These are phyloP conservation scores for Zoanthus sansibaricus DNA, from an alignment of 92 coral and sea anemone genomes.

Conservation along the genomic window DNA sequence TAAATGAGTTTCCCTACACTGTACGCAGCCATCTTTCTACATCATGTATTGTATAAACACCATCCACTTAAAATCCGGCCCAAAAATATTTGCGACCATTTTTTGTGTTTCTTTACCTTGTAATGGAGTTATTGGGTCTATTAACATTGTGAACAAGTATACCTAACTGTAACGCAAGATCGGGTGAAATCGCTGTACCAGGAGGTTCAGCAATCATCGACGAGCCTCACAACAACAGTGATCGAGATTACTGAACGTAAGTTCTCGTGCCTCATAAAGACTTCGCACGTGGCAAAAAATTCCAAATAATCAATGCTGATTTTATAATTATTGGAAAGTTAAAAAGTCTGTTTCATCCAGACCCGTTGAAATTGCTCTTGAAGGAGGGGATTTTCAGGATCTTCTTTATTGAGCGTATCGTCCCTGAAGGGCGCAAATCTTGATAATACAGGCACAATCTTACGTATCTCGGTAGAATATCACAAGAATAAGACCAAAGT, in stretches of 20 bases:
- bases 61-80: neutral
- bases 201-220: neutral
- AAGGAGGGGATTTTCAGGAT: slow-evolving; percentile 2
- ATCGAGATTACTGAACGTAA: slow-evolving; percentile 7
- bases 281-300: neutral
- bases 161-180: slow-evolving; percentile 1
- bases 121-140: neutral
- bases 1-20: neutral
- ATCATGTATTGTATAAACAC: neutral
- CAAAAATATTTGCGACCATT: neutral
- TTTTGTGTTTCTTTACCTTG: neutral
- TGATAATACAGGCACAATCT: neutral
- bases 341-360: neutral
- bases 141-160: neutral
- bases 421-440: slow-evolving; percentile 7
- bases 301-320: no score
- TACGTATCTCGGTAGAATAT: neutral
- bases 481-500: slow-evolving; percentile 7
- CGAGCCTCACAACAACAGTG: slow-evolving; percentile 3
- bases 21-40: neutral
- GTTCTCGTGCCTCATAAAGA: neutral
- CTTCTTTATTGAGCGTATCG: slow-evolving; percentile 3
- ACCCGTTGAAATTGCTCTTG: slow-evolving; percentile 7
- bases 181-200: neutral
- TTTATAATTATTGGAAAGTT: neutral